phyloP scores from a whole-genome alignment of 2,113 vertebrate species.

The Hippocampus abdominalis region DNA sequence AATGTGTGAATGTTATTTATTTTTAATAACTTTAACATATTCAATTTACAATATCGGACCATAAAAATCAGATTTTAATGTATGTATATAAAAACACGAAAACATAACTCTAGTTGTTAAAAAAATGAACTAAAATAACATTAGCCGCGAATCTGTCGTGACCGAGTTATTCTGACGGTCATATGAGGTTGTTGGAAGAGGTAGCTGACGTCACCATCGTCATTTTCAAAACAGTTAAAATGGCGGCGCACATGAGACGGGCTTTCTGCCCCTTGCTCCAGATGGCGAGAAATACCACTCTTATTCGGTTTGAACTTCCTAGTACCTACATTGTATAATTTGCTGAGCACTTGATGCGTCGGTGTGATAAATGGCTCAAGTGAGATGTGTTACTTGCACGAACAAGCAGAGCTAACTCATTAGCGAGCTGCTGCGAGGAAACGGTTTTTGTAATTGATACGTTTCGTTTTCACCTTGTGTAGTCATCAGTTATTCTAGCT shows the following conservation, averaged over 20 bases:
- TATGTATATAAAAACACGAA: no score
- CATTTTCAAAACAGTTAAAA: slow-evolving; percentile 71
- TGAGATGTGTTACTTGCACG: neutral
- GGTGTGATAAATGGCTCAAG: neutral
- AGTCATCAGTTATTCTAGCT: neutral
- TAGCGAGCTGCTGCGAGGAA: slow-evolving; percentile 9
- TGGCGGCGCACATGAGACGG: slow-evolving; percentile 69
- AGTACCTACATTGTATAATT: neutral
- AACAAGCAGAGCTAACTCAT: slow-evolving; percentile 8
- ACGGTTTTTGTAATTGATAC: neutral
- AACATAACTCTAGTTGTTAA: no score
- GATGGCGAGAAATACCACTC: slow-evolving; percentile 27
- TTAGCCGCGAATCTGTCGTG: neutral
- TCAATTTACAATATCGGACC: no score
- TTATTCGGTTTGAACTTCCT: slow-evolving; percentile 18
- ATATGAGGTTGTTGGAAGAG: neutral
- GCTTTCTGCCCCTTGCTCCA: slow-evolving; percentile 48
- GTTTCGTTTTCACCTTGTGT: neutral
- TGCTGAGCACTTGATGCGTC: neutral
- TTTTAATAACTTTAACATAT: no score
- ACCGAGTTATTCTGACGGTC: neutral
- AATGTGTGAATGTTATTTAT: no score
- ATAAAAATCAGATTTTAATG: no score
- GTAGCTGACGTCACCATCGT: neutral
- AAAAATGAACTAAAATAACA: no score